Evolutionary conservation across 1,140 invertebrate species (phyloP), one percentile per base, ranked within the genome.

Genomic region (Luehdorfia chinensis): DNA sequence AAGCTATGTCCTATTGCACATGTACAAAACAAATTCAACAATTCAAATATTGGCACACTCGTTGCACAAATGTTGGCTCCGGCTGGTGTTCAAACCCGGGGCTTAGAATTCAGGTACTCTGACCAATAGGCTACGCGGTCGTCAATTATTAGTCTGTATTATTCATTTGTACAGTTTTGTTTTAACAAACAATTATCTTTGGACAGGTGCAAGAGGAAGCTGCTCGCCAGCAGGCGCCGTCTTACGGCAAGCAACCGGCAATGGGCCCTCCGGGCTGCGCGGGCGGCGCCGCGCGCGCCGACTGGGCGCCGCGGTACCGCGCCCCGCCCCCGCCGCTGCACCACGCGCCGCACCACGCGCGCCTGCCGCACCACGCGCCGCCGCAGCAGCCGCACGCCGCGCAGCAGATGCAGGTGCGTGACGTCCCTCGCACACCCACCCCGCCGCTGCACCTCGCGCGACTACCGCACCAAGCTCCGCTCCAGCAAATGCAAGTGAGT

Each of bases 171-270:
- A 90, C 2, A 4, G n/a, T 34, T 11, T 19, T 11, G 14, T 6
- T 16, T 23, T 1, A 25, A 25, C 4, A 25, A 25, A 25, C 19
- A 3, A 21, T 21, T 3, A 3, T 21, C 6, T 21, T 2, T 21
- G 2, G 2, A 60, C 94, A 97, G 86, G 96, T 97, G 1, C 96
- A 98, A 75, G 95, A 97, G 67, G 95, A 96, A 69, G 96, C 95
- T 31, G 94, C 94, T 0, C 88, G 94, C 13, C 95, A 84, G 34
- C 94, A 94, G 68, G 92, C 91, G 5, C 93, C 94, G 6, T 93
- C 93, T 51, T 93, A 51, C 90, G 90, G 66, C 90, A 93, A 54
- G 81, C 88, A 57, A 69, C 87, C 48, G 66, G 89, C 51, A 68
- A 88, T 55, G 88, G 88, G 66, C 2, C 68, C 73, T 12, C 70